These are phyloP conservation scores for Heliocidaris tuberculata DNA, from an alignment of 35 echinoderm and acorn worm genomes.

Conservation along the genomic window DNA sequence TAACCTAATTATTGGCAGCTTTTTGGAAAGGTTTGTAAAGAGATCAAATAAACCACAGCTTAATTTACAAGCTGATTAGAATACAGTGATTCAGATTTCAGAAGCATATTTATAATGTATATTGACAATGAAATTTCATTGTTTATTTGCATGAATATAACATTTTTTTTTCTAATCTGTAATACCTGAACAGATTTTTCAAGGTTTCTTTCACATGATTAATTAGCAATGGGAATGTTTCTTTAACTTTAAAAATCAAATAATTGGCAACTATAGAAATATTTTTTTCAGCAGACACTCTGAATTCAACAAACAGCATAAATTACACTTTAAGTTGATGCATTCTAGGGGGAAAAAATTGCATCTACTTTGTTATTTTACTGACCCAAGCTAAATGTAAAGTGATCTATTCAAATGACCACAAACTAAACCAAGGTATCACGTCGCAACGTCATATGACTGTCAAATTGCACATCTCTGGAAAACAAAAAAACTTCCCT, in stretches of 20 bases:
- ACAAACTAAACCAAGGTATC: neutral
- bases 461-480: neutral
- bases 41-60: neutral
- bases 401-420: neutral
- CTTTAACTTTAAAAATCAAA: too few relatives aligned
- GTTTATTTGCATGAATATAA: too few relatives aligned
- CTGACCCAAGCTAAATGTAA: neutral
- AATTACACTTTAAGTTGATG: neutral
- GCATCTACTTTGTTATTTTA: neutral
- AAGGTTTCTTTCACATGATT: too few relatives aligned
- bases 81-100: neutral
- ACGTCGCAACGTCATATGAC: neutral
- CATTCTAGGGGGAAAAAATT: neutral
- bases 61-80: neutral
- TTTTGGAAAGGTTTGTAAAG: neutral
- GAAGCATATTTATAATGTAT: neutral
- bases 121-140: too few relatives aligned
- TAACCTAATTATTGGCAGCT: neutral
- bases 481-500: neutral
- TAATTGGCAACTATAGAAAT: too few relatives aligned
- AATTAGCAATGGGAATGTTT: too few relatives aligned
- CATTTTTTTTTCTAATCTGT: too few relatives aligned
- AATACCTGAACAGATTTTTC: too few relatives aligned
- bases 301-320: neutral
- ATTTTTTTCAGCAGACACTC: neutral